phyloP scores from a whole-genome alignment of 2,113 vertebrate species.

The Clarias macrocephalus region DNA sequence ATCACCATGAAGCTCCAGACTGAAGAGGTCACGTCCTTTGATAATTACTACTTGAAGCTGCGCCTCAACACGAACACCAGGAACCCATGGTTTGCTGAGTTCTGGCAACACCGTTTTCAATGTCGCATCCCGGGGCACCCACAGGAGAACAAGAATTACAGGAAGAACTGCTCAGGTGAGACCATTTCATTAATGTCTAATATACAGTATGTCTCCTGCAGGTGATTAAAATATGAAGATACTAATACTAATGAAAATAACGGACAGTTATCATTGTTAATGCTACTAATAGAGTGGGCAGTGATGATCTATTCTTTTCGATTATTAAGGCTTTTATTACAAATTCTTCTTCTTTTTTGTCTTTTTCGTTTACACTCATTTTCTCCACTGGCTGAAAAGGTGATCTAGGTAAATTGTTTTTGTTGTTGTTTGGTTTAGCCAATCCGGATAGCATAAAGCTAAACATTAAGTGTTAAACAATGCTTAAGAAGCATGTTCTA shows the following conservation, averaged over 20 bases:
- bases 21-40: slow-evolving; percentile 89
- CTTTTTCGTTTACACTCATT: slow-evolving; percentile 64
- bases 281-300: background rate
- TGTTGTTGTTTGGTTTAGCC: slow-evolving; percentile 39
- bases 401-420: slow-evolving; percentile 75
- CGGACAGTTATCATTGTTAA: background rate
- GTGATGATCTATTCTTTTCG: background rate
- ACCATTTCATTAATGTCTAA: background rate
- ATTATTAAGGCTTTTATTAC: slow-evolving; percentile 2
- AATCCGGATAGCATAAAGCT: slow-evolving; percentile 38
- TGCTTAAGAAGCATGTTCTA: slow-evolving; percentile 72
- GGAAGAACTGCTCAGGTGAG: slow-evolving; percentile 91
- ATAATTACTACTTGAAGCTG: slow-evolving; percentile 91
- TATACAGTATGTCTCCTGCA: background rate
- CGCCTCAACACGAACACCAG: slow-evolving; percentile 87
- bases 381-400: slow-evolving; percentile 68
- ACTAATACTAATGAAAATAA: background rate
- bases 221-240: background rate
- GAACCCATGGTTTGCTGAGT: slow-evolving; percentile 97
- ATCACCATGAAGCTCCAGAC: slow-evolving; percentile 95
- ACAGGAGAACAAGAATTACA: slow-evolving; percentile 86
- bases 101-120: slow-evolving; percentile 98
- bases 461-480: slow-evolving; percentile 58
- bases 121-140: slow-evolving; percentile 90
- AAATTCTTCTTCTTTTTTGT: slow-evolving; percentile 56